Evolutionary conservation across 2,888 invertebrate genomes (phyloP).

Genomic region (Lepidonotus clava): DNA sequence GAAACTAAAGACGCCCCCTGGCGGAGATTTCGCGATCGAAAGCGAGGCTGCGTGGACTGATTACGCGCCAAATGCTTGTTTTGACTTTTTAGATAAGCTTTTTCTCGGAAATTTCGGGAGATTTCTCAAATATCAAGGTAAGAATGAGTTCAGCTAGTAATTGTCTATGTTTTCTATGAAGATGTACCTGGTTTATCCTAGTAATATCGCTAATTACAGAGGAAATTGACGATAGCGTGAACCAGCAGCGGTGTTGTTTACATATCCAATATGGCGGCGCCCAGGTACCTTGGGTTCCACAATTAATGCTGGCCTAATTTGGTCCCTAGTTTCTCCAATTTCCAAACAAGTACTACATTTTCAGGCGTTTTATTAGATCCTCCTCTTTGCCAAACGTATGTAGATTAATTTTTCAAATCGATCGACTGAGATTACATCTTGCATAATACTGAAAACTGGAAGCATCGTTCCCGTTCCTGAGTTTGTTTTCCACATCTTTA

Average conservation of each 20-base stretch:
- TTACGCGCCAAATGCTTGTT: conserved; percentile 46
- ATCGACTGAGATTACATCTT: too few relatives aligned
- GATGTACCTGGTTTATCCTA: not conserved
- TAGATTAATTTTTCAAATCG: too few relatives aligned
- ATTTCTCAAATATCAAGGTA: not conserved
- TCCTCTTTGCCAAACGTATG: too few relatives aligned
- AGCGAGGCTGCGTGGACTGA: not conserved
- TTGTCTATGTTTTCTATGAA: not conserved
- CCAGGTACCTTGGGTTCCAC: too few relatives aligned
- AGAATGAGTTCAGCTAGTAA: not conserved
- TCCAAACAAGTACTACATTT: too few relatives aligned
- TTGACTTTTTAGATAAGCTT: not conserved
- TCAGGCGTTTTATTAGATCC: too few relatives aligned
- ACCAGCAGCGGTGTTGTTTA: not conserved
- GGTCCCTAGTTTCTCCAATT: too few relatives aligned
- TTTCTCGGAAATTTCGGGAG: not conserved
- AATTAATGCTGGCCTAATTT: too few relatives aligned
- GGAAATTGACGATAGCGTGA: not conserved
- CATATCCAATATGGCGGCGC: conserved; percentile 44
- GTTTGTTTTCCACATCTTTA: too few relatives aligned
- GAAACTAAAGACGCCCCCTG: not conserved
- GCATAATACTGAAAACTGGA: too few relatives aligned
- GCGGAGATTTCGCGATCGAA: not conserved
- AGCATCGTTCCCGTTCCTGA: too few relatives aligned
- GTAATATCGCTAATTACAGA: not conserved